A percentile compares a stretch with the other conserved stretches of the same genome.
phyloP scores from a whole-genome alignment of 1,140 invertebrate species.

The Nasonia longicornis region DNA sequence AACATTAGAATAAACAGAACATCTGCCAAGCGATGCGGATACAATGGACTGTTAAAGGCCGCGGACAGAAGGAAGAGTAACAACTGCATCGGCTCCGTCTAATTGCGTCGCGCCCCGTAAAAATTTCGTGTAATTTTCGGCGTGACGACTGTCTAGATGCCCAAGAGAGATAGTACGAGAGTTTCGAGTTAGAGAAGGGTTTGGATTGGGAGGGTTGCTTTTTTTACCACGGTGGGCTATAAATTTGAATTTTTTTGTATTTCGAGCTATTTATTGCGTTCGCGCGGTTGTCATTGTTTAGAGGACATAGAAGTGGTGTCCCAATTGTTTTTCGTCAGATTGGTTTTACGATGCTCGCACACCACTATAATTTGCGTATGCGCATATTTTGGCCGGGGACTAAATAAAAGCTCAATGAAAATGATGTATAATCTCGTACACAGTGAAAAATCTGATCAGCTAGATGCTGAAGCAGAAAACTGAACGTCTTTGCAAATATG shows the following conservation, averaged over 20 bases:
- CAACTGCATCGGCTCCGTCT: background rate
- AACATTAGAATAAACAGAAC: slow-evolving; percentile 45
- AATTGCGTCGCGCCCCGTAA: slow-evolving; percentile 37
- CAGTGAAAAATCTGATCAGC: no score
- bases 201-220: background rate
- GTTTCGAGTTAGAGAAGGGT: background rate
- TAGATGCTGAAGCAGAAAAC: no score
- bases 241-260: slow-evolving; percentile 21
- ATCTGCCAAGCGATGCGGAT: slow-evolving; percentile 20
- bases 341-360: background rate
- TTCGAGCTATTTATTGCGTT: background rate
- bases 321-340: background rate
- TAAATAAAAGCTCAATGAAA: no score
- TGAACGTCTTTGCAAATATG: no score
- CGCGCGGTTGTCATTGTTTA: background rate
- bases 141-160: background rate
- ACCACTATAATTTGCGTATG: background rate
- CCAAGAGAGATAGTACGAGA: background rate
- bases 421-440: no score
- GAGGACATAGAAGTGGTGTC: background rate
- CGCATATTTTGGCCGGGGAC: background rate
- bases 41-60: slow-evolving; percentile 42
- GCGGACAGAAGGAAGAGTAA: slow-evolving; percentile 22
- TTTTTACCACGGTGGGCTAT: background rate
- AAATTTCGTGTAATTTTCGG: slow-evolving; percentile 22